Base-by-base conservation (phyloP, 2,888 invertebrate species). In the Caenorhabditis uteleia region DNA sequence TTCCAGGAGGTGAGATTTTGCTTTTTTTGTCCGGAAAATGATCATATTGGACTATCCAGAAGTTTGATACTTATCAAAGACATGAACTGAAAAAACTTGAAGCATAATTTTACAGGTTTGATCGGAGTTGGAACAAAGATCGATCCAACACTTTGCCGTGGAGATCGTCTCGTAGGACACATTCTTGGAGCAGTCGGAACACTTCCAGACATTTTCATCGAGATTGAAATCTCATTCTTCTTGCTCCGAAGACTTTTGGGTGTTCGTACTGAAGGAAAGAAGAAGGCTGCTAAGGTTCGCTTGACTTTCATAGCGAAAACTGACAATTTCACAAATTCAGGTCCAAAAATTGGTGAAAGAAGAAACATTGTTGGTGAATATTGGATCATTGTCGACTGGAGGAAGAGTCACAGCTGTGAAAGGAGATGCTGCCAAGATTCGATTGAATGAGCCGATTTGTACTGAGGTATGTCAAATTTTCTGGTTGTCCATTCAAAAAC, bases 91-190 rank as follows among this genome's bases (percentile, higher is more conserved):
- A 31, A 31, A n/a, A n/a, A n/a, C 12, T 8, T 29, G 12, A 8
- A 8, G 6, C n/a, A 38, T 38, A 38, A 38, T 38, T 38, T 38
- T 14, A 34, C 40, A 31, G 64, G 64, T 39, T 88, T 98, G 47
- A 98, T 99, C 83, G 98, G 89, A 88, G 97, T 98, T 23, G 98
- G 98, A 72, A 98, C 97, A 4, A 93, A 93, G 86, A 98, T 98
- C 82, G 98, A 98, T 85, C 98, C 98, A 2, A 98, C 97, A 1
- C 88, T 99, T 45, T 99, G 98, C 84, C 89, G 98, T 83, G 98
- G 97, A 62, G 98, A 98, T 88, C 89, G 97, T 83, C 89, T 98
- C 83, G 98, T 99, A 2, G 98, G 98, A 48, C 95, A 95, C 53
- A 78, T 82, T 59, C 87, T 95, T 48, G 98, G 98, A 16, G 95